phyloP scores from a whole-genome alignment of 2,888 invertebrate genomes.

The Eupithecia vulgata region DNA sequence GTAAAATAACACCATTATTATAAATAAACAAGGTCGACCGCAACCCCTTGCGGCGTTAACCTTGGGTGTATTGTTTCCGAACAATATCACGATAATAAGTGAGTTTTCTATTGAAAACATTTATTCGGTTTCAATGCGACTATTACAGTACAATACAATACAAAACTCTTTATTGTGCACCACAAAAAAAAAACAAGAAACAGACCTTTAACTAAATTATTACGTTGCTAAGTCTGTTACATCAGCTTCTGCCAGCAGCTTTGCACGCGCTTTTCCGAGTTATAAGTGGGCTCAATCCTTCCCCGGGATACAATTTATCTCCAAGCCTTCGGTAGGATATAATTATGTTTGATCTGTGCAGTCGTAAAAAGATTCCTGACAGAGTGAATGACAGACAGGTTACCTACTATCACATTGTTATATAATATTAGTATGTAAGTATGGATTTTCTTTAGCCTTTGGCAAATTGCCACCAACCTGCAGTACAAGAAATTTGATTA shows the following conservation, averaged over 20 bases:
- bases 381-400: not conserved
- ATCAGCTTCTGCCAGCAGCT: not conserved
- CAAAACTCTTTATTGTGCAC: too few species aligned
- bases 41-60: not conserved
- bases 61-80: conserved; percentile 4
- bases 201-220: too few species aligned
- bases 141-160: too few species aligned
- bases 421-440: not conserved
- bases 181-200: too few species aligned
- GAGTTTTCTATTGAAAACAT: not conserved
- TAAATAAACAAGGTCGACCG: not conserved
- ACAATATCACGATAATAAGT: not conserved
- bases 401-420: not conserved
- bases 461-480: not conserved
- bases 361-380: not conserved
- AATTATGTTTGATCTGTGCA: not conserved
- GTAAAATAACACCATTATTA: conserved; percentile 2
- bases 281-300: not conserved
- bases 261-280: not conserved
- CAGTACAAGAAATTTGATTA: not conserved
- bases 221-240: not conserved
- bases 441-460: not conserved
- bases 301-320: too few species aligned
- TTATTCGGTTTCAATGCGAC: not conserved
- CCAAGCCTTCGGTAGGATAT: not conserved